Evolutionary conservation across 2,888 invertebrate species (phyloP), one percentile per base, ranked within the genome.

Genomic region (Sceliomorpha sp.): DNA sequence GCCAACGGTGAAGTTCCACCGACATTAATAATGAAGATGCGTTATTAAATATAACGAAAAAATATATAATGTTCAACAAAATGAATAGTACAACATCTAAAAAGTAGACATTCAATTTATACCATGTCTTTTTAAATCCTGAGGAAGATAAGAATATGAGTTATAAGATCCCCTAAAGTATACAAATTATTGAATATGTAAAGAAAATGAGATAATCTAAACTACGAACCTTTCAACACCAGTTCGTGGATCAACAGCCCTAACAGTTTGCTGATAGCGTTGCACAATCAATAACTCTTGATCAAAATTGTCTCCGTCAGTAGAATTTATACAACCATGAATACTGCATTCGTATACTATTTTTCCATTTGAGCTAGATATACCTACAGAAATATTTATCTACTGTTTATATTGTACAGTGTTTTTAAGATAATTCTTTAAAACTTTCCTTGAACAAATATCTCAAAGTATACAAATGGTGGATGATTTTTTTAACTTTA

Each of bases 1-100:
- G 84, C 95, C 97, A 13, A 98, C 98, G 87, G 97, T 97, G 87
- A 97, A 98, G 90, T 98, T 98, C 98, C 98, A 98, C 83, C 97
- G 91, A 74, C 9, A 73, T 34, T 37, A 31, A 53, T 62, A 4
- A 20, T 20, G 20, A 2, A 20, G 3, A 20, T 20, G 5, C 5
- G 2, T 20, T 20, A 20, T 20, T n/a, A n/a, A n/a, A n/a, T n/a
- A n/a, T n/a, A n/a, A n/a, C n/a, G n/a, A n/a, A n/a, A n/a, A n/a
- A n/a, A n/a, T n/a, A n/a, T n/a, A n/a, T n/a, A n/a, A n/a, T n/a
- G n/a, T n/a, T n/a, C n/a, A n/a, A n/a, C n/a, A n/a, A n/a, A n/a
- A 20, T 20, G 5, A 20, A 20, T 5, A 20, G 20, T 5, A 20
- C 20, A 20, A 20, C 5, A 20, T 20, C 20, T 20, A 4, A 20